Base-by-base conservation (phyloP, 1,140 invertebrate species). In the Drosophila elegans region DNA sequence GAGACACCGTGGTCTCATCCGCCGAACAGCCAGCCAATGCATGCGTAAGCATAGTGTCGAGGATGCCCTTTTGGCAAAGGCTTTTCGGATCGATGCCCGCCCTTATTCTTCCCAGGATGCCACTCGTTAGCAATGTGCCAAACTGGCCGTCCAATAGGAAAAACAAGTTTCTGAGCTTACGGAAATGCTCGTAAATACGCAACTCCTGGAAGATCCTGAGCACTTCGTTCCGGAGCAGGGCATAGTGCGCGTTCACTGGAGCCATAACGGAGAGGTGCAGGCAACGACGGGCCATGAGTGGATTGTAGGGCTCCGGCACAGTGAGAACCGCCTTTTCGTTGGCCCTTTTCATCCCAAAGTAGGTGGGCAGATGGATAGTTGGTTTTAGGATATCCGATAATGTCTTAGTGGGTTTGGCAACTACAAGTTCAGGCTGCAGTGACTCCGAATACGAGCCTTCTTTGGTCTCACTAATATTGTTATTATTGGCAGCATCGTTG, bases 101-200 rank as follows among this genome's bases (percentile, higher is more conserved):
- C 39, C 95, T 94, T 36, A 96, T 88, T 62, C 95, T 94, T 1
- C 93, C 91, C 67, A 96, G 96, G 13, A 97, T 89, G 45, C 94
- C 95, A 11, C 94, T 93, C 11, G 95, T 95, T 3, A 97, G 94
- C 62, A 94, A 94, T 25, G 94, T 94, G 1, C 95, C 95, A 90
- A 96, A 97, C 84, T 96, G 95, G 1, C 96, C 96, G 74, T 97
- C 96, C 88, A 96, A 92, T 7, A 97, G 78, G 69, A 97, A 96
- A 85, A 96, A 96, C 56, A 95, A 96, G 78, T 95, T 95, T 9
- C 95, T 93, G 1, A 97, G 83, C 84, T 94, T 95, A 13, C 94
- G 94, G 16, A 97, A 93, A 91, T 97, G 96, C 10, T 94, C 94
- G 11, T 96, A 93, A 74, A 96, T 94, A 44, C 95, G 93, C 9